Evolutionary conservation across 1,140 invertebrate species (phyloP).

Genomic region (Listronotus oregonensis): DNA sequence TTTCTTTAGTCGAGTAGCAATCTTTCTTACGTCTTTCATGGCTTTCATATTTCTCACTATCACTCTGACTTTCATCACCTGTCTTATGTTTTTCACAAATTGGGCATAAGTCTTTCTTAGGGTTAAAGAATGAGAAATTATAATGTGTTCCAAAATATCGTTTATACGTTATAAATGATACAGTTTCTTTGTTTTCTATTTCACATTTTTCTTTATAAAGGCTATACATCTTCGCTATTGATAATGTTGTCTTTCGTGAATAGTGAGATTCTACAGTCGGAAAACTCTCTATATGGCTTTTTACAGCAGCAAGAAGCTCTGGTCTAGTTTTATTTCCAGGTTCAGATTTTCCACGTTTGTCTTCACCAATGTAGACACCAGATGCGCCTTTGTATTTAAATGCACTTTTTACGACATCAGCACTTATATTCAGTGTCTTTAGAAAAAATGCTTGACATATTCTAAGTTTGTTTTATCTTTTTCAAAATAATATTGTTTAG

Average conservation of each 20-base stretch:
- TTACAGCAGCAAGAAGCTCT: conserved; percentile 17
- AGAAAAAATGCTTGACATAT: conserved; percentile 18
- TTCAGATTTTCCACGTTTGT: conserved; percentile 16
- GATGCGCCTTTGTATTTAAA: neutral
- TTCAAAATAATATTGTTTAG: conserved; percentile 18
- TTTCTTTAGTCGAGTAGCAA: conserved; percentile 2
- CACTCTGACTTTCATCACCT: neutral
- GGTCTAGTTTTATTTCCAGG: conserved; percentile 10
- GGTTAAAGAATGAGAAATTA: neutral
- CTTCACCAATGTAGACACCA: conserved; percentile 11
- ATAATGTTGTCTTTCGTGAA: conserved; percentile 1
- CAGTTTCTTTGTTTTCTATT: too few relatives aligned
- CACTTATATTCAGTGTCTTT: conserved; percentile 19
- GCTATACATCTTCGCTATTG: conserved; percentile 5
- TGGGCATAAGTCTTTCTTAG: neutral
- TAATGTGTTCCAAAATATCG: neutral
- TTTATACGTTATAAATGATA: too few relatives aligned
- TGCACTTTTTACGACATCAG: conserved; percentile 8
- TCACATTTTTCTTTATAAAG: conserved; percentile 3
- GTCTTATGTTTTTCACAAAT: neutral
- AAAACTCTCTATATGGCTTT: conserved; percentile 10
- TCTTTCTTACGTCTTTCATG: neutral
- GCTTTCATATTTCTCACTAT: neutral
- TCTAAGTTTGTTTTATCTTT: conserved; percentile 21
- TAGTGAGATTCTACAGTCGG: too few relatives aligned